Evolutionary conservation across 2,113 vertebrate genomes (phyloP).

Genomic region (Lophius piscatorius): DNA sequence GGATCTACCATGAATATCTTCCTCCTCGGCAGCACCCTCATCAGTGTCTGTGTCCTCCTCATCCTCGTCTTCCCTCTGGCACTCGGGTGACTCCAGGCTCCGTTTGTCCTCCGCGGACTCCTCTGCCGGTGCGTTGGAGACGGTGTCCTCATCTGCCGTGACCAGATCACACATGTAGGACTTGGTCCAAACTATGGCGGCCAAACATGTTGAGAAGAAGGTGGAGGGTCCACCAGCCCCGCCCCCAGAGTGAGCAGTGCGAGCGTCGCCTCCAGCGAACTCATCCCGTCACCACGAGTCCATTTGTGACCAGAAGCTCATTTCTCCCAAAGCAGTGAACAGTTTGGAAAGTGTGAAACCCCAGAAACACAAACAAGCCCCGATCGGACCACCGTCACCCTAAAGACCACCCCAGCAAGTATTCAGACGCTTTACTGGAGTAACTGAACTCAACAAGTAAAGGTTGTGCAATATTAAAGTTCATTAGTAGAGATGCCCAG

Average conservation of each 20-base stretch:
- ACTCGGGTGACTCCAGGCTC: constrained; percentile 30
- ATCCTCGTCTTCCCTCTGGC: constrained; percentile 56
- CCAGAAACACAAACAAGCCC: constrained; percentile 19
- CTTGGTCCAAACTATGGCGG: constrained; percentile 24
- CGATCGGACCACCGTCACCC: constrained; percentile 1
- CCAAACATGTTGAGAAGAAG: constrained; percentile 35
- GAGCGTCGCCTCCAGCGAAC: constrained; percentile 36
- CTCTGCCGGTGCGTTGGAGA: constrained; percentile 40
- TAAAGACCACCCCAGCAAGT: neutral
- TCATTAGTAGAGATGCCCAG: too few species aligned
- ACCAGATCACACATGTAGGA: constrained; percentile 65
- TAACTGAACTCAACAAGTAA: too few species aligned
- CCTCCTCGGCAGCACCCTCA: constrained; percentile 62
- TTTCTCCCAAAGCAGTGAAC: constrained; percentile 51
- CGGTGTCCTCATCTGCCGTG: constrained; percentile 64
- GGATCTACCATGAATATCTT: constrained; percentile 65
- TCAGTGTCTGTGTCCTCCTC: constrained; percentile 71
- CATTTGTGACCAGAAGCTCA: constrained; percentile 47
- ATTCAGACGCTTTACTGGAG: too few species aligned
- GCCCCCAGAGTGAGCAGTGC: constrained; percentile 44
- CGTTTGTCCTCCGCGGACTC: constrained; percentile 51
- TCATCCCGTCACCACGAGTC: constrained; percentile 51
- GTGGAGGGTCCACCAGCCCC: neutral
- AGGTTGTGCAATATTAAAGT: too few species aligned
- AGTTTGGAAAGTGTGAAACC: constrained; percentile 46